Base-by-base conservation (phyloP, 2,888 invertebrate genomes). In the Thera britannica region DNA sequence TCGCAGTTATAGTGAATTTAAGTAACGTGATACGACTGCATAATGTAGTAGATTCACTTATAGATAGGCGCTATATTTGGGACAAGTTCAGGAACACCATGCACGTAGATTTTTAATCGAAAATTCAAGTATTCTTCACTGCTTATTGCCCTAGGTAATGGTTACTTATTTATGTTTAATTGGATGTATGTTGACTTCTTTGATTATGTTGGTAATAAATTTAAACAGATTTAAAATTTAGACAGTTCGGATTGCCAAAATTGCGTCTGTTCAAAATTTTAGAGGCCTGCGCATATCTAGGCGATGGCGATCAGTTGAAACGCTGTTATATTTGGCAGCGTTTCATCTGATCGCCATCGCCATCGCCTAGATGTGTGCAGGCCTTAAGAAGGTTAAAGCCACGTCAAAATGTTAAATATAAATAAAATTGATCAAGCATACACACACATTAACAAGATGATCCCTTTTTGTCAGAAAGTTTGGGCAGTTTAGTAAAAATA, bases 141-240 rank as follows among this genome's bases (percentile, higher is more conserved):
- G 7, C 44, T 9, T 6, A 41, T 54, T 66, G 57, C 12, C 66
- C 51, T 66, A 66, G 66, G 66, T 66, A 55, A 55, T 54, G 54
- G 54, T 35, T 7, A 46, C 7, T 8, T 46, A 46, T 9, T 46
- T 9, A 46, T 9, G 8, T 46, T 8, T 46, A 44, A 44, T 44
- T 44, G 44, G 8, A 46, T 46, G 44, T 2, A 9, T 2, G 8
- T 9, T 2, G 6, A 9, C 2, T 44, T n/a, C n/a, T n/a, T n/a
- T 0, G 38, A 4, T 4, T 8, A 46, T 46, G 44, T 46, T 46
- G 9, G 9, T 46, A 46, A 9, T 46, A 0, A 46, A 8, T 1
- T 9, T 46, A 5, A 6, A n/a, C n/a, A n/a, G n/a, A n/a, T n/a
- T n/a, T n/a, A n/a, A n/a, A n/a, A 41, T 41, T 7, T 7, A 4